Evolutionary conservation across 1,140 invertebrate species (phyloP).

Genomic region (Caenorhabditis inopinata): DNA sequence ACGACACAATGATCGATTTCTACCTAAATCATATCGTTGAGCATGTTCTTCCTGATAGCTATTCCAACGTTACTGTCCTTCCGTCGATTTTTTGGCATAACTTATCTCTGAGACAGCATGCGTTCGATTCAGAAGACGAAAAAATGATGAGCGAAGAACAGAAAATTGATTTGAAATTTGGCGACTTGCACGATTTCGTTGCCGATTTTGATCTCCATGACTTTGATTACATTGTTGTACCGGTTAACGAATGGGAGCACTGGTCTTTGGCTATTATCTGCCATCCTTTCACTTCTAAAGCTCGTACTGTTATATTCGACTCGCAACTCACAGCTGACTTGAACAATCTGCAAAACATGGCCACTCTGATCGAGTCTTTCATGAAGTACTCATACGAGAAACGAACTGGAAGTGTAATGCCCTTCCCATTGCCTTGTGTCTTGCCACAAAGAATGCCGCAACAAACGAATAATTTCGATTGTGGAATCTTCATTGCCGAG

Average conservation of each 20-base stretch:
- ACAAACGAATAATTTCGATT: constrained; percentile 45
- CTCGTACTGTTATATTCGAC: constrained; percentile 42
- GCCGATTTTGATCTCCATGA: constrained; percentile 46
- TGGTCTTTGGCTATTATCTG: constrained; percentile 46
- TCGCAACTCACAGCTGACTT: constrained; percentile 37
- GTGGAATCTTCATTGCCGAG: constrained; percentile 46
- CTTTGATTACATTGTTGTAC: constrained; percentile 48
- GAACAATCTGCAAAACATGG: constrained; percentile 37
- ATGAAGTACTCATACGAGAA: constrained; percentile 26
- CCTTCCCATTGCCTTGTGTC: constrained; percentile 1
- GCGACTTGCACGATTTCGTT: constrained; percentile 45
- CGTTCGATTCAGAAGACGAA: constrained; percentile 14
- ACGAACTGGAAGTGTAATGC: not conserved
- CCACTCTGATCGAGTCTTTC: constrained; percentile 39
- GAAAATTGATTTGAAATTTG: constrained; percentile 42
- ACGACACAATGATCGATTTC: constrained; percentile 52
- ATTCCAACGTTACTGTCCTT: constrained; percentile 46
- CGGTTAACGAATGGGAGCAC: constrained; percentile 52
- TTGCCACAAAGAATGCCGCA: constrained; percentile 41
- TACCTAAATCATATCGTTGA: constrained; percentile 52
- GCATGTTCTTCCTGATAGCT: constrained; percentile 46
- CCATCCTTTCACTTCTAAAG: constrained; percentile 41
- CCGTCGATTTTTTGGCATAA: constrained; percentile 51
- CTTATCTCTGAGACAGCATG: constrained; percentile 29
- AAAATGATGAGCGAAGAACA: constrained; percentile 24